Evolutionary conservation across 2,113 vertebrate genomes (phyloP).

Genomic region (Seriola aureovittata): DNA sequence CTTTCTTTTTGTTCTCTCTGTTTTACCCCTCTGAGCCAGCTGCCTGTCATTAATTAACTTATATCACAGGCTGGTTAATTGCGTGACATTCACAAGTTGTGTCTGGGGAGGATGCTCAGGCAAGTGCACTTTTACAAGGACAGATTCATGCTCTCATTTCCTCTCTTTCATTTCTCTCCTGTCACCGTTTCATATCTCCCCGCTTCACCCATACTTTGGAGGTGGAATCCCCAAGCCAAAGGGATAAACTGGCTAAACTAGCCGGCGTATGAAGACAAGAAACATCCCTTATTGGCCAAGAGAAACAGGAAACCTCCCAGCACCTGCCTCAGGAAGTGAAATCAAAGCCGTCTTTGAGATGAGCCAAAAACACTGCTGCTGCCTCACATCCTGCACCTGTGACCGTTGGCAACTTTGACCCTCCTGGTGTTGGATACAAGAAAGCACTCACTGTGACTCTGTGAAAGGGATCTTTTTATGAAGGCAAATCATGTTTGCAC

Average conservation of each 20-base stretch:
- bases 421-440: conserved; percentile 55
- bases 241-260: conserved; percentile 50
- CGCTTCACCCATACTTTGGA: conserved; percentile 47
- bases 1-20: conserved; percentile 15
- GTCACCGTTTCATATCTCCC: conserved; percentile 51
- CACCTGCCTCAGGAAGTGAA: conserved; percentile 78
- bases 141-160: conserved; percentile 37
- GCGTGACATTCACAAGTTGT: conserved; percentile 70
- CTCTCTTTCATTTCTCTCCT: conserved; percentile 3
- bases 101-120: conserved; percentile 58
- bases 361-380: conserved; percentile 62
- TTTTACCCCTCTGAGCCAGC: conserved; percentile 14
- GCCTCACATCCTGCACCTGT: conserved; percentile 79
- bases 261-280: conserved; percentile 60
- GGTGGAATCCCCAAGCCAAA: conserved; percentile 44
- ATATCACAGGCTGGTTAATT: conserved; percentile 69
- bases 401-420: conserved; percentile 61
- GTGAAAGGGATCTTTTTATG: conserved; percentile 56
- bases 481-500: conserved; percentile 8
- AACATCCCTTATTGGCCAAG: conserved; percentile 63
- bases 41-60: conserved; percentile 73
- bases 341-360: conserved; percentile 77
- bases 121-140: conserved; percentile 59
- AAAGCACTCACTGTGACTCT: conserved; percentile 58
- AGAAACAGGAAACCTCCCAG: conserved; percentile 72